Conservation (phyloP, 2,888 invertebrate genomes). For the Melanargia galathea region DNA sequence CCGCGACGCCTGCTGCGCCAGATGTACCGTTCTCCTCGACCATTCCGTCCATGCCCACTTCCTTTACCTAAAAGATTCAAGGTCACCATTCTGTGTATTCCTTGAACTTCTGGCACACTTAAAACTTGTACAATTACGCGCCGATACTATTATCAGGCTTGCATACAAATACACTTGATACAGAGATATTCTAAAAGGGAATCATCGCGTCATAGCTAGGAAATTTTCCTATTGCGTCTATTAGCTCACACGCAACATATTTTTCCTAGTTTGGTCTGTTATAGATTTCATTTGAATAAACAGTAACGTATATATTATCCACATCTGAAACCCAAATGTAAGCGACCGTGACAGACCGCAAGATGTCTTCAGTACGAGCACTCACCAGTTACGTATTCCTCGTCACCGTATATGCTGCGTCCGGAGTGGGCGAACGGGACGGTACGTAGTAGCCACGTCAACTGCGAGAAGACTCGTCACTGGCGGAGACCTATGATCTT, state of each 20-base stretch:
- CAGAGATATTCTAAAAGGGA: slow-evolving; percentile 61
- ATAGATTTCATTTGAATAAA: slow-evolving; percentile 48
- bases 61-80: slow-evolving; percentile 85
- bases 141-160: slow-evolving; percentile 49
- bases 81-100: slow-evolving; percentile 77
- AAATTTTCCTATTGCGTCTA: slow-evolving; percentile 76
- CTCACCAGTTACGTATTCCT: slow-evolving; percentile 97
- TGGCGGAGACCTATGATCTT: slow-evolving; percentile 88
- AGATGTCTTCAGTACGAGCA: slow-evolving; percentile 83
- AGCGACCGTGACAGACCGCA: slow-evolving; percentile 79
- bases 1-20: slow-evolving; percentile 66
- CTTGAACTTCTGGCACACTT: slow-evolving; percentile 58
- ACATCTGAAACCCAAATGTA: slow-evolving; percentile 72
- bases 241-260: slow-evolving; percentile 62
- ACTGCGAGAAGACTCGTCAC: slow-evolving; percentile 93
- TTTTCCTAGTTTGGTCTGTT: slow-evolving; percentile 49
- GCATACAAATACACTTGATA: slow-evolving; percentile 59
- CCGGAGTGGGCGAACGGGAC: slow-evolving; percentile 96
- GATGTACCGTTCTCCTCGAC: slow-evolving; percentile 92
- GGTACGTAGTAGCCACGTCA: slow-evolving; percentile 97
- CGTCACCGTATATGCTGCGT: slow-evolving; percentile 96
- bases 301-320: slow-evolving; percentile 59
- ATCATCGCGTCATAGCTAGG: slow-evolving; percentile 70
- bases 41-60: slow-evolving; percentile 92
- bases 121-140: slow-evolving; percentile 50